A percentile compares a stretch with the other conserved stretches of the same genome.
These are phyloP conservation scores for Archips xylosteana DNA, from an alignment of 2,888 invertebrate species.

Conservation along the genomic window DNA sequence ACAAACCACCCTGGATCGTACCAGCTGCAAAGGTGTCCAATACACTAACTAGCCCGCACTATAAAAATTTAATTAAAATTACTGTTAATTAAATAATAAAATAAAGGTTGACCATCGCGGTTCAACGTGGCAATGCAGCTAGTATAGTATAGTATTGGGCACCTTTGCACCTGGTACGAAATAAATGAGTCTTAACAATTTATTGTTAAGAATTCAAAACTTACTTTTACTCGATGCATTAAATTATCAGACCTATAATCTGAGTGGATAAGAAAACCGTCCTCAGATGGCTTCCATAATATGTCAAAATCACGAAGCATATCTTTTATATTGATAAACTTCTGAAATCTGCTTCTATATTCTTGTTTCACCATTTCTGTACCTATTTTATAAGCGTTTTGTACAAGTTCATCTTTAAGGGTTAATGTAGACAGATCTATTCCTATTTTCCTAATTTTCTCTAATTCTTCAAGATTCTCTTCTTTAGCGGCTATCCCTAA, in stretches of 20 bases:
- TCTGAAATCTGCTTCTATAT: slow-evolving; percentile 47
- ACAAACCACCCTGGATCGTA: too few species aligned
- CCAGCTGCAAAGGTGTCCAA: too few species aligned
- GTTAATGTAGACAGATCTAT: neutral
- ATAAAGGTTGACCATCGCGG: too few species aligned
- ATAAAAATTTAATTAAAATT: too few species aligned
- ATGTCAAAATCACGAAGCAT: slow-evolving; percentile 18
- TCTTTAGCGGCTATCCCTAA: slow-evolving; percentile 67
- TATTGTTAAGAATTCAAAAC: too few species aligned
- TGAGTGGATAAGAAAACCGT: slow-evolving; percentile 55
- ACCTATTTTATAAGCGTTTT: neutral
- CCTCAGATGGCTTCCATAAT: slow-evolving; percentile 47
- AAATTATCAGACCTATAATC: slow-evolving; percentile 60
- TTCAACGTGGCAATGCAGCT: too few species aligned
- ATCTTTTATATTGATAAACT: slow-evolving; percentile 40
- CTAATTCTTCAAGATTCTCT: slow-evolving; percentile 59
- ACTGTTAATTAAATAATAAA: too few species aligned
- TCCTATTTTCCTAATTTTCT: slow-evolving; percentile 38
- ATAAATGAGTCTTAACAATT: too few species aligned
- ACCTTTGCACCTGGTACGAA: too few species aligned
- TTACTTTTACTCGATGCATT: slow-evolving; percentile 49
- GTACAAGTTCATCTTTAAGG: neutral
- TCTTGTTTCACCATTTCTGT: slow-evolving; percentile 48
- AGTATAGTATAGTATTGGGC: too few species aligned
- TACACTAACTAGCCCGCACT: too few species aligned